These are phyloP conservation scores for Cygnus atratus DNA, from an alignment of 2,113 vertebrate species.

Conservation along the genomic window DNA sequence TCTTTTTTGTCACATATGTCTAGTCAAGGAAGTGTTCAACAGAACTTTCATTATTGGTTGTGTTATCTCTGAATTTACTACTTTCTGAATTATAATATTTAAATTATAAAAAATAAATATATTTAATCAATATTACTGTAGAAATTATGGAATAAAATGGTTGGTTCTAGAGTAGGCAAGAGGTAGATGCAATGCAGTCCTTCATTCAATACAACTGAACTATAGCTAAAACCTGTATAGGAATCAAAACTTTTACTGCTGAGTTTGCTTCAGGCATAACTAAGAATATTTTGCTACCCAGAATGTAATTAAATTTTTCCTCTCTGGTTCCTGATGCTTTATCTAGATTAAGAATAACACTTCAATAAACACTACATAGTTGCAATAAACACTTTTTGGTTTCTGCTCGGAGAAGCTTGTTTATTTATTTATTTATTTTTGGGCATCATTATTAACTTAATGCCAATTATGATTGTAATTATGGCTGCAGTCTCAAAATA, in stretches of 20 bases:
- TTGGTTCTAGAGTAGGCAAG: not conserved
- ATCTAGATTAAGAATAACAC: not conserved
- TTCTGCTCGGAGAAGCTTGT: not conserved
- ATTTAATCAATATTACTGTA: not conserved
- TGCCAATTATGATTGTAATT: constrained; percentile 7
- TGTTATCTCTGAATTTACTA: not conserved
- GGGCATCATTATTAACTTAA: not conserved
- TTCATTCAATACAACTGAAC: not conserved
- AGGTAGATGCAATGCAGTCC: not conserved
- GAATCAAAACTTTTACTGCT: not conserved
- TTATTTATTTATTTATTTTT: not conserved
- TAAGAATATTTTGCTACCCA: not conserved
- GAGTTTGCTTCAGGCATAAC: not conserved
- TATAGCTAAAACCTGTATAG: not conserved
- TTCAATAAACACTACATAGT: not conserved
- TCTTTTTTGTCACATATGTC: not conserved
- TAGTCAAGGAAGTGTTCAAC: not conserved
- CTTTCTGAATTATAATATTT: not conserved
- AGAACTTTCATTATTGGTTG: not conserved
- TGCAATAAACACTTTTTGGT: not conserved
- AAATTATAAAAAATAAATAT: not conserved
- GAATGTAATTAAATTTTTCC: not conserved
- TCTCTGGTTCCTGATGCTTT: not conserved
- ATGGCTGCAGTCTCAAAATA: not conserved
- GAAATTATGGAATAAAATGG: not conserved